Conservation (phyloP, 2,888 invertebrate species). For the Coenonympha glycerion region DNA sequence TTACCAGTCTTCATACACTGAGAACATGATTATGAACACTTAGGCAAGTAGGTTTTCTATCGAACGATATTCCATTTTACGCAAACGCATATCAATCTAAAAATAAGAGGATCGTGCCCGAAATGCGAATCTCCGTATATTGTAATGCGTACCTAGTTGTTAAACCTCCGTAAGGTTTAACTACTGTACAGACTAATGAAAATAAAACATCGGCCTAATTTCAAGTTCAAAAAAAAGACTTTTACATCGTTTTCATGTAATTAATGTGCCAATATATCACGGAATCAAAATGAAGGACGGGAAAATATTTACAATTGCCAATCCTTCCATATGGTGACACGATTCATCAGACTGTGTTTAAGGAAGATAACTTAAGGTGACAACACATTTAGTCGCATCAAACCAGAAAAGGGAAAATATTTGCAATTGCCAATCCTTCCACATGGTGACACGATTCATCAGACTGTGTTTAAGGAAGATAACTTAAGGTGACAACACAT, state of each 20-base stretch:
- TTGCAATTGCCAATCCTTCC: constrained; percentile 21
- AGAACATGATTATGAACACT: too few species aligned
- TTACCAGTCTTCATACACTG: too few species aligned
- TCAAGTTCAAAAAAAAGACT: constrained; percentile 1
- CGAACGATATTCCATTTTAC: too few species aligned
- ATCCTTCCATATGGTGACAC: constrained; percentile 30
- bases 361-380: constrained; percentile 8
- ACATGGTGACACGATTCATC: constrained; percentile 28
- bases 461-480: constrained; percentile 8
- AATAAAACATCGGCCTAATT: background rate
- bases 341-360: constrained; percentile 12
- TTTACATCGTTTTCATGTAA: background rate
- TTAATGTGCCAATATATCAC: constrained; percentile 7
- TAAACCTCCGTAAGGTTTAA: too few species aligned
- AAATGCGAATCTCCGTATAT: too few species aligned
- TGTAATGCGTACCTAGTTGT: too few species aligned
- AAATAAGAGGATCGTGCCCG: too few species aligned
- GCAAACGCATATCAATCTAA: too few species aligned
- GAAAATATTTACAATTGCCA: constrained; percentile 14
- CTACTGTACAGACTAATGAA: too few species aligned
- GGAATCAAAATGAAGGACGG: constrained; percentile 1
- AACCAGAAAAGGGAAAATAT: constrained; percentile 7
- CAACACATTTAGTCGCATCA: background rate
- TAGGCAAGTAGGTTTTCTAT: too few species aligned
- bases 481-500: background rate